Conservation (phyloP, 1,140 invertebrate species). For the Hycleus phaleratus region DNA sequence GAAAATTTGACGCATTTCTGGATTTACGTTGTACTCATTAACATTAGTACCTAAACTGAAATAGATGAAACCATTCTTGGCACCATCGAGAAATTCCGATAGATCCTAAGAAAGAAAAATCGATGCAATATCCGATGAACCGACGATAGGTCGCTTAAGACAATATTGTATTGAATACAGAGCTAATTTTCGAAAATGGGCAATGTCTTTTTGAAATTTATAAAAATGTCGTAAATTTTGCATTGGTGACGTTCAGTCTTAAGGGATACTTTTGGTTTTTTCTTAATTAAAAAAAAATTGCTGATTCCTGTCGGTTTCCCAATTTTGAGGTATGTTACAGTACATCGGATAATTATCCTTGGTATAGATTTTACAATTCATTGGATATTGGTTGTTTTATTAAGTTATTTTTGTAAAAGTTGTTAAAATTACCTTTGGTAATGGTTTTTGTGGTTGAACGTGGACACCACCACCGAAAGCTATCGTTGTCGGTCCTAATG, state of each 20-base stretch:
- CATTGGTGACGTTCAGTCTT: too few species aligned
- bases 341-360: not conserved
- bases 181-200: too few species aligned
- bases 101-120: constrained; percentile 38
- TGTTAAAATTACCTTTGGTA: constrained; percentile 24
- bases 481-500: constrained; percentile 22
- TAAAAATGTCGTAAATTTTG: not conserved
- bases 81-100: constrained; percentile 39
- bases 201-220: not conserved
- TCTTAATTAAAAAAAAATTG: too few species aligned
- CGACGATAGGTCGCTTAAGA: not conserved
- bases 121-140: not conserved
- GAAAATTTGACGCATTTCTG: constrained; percentile 21
- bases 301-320: not conserved
- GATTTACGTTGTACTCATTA: constrained; percentile 31
- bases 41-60: constrained; percentile 48
- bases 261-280: too few species aligned
- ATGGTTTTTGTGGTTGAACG: constrained; percentile 34
- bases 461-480: constrained; percentile 40
- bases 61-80: constrained; percentile 46
- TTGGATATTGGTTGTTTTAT: not conserved
- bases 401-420: not conserved
- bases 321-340: not conserved
- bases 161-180: too few species aligned
- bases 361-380: not conserved